A percentile compares a stretch with the other conserved stretches of the same genome.
Conservation (phyloP, 1,140 invertebrate species). For the Archivesica marissinica region DNA sequence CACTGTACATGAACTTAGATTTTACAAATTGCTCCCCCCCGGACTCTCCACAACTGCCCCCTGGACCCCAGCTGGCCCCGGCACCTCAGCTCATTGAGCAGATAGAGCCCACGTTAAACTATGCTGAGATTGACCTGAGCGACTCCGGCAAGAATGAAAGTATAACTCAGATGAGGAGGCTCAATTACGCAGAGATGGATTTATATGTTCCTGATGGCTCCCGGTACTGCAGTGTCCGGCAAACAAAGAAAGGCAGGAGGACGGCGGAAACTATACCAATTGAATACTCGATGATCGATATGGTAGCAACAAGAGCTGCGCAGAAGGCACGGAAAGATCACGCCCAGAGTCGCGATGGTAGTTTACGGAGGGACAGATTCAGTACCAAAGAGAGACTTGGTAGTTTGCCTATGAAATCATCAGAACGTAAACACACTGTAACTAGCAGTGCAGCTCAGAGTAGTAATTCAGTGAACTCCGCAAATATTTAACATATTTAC, state of each 20-base stretch:
- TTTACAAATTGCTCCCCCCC: slow-evolving; percentile 71
- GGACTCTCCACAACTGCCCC: slow-evolving; percentile 63
- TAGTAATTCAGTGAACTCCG: slow-evolving; percentile 15
- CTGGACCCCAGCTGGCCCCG: too few relatives aligned
- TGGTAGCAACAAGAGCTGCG: slow-evolving; percentile 78
- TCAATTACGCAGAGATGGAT: slow-evolving; percentile 79
- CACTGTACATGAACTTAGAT: slow-evolving; percentile 69
- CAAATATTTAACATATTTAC: slow-evolving; percentile 17
- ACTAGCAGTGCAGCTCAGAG: background rate
- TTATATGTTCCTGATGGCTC: slow-evolving; percentile 32
- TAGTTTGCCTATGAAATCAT: background rate
- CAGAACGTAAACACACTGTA: slow-evolving; percentile 36
- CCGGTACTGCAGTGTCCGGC: slow-evolving; percentile 21
- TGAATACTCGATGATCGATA: slow-evolving; percentile 81
- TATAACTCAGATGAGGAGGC: slow-evolving; percentile 31
- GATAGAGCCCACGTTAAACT: slow-evolving; percentile 77
- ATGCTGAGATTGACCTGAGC: slow-evolving; percentile 79
- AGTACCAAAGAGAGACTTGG: slow-evolving; percentile 36
- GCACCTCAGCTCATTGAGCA: slow-evolving; percentile 63
- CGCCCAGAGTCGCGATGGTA: slow-evolving; percentile 76
- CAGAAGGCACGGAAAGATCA: slow-evolving; percentile 78
- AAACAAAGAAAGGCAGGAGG: slow-evolving; percentile 61
- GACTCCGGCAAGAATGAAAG: slow-evolving; percentile 36
- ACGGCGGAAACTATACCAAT: slow-evolving; percentile 67
- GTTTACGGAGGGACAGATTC: slow-evolving; percentile 34